Conservation (phyloP, 2,888 invertebrate genomes). For the Andrena fulva region DNA sequence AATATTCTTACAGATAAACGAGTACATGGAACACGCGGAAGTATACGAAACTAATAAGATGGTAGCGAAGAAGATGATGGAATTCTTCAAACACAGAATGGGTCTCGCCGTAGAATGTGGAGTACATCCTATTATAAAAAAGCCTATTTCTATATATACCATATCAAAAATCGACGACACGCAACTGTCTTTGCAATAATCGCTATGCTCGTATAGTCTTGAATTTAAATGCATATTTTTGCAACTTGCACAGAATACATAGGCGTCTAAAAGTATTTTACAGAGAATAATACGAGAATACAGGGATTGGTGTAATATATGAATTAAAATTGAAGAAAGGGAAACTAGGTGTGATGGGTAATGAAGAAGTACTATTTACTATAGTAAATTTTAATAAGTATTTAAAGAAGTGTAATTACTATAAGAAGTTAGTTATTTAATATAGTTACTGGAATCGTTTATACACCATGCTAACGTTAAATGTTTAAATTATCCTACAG, state of each 20-base stretch:
- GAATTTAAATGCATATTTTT: conserved; percentile 12
- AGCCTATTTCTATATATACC: conserved; percentile 83
- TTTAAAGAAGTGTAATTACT: background rate
- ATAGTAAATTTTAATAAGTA: too few species aligned
- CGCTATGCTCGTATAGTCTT: background rate
- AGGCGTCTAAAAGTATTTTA: background rate
- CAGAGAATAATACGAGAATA: too few species aligned
- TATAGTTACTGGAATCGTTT: background rate
- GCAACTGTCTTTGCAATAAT: background rate
- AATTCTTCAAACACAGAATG: conserved; percentile 88
- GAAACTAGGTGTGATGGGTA: too few species aligned
- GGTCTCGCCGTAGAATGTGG: conserved; percentile 87
- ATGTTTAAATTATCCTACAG: background rate
- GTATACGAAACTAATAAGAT: conserved; percentile 90
- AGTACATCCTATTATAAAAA: conserved; percentile 85
- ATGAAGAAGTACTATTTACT: too few species aligned
- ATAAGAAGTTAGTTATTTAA: background rate
- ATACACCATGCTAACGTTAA: background rate
- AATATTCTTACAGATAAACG: conserved; percentile 84
- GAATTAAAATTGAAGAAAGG: too few species aligned
- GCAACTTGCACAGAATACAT: background rate
- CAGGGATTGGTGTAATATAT: too few species aligned
- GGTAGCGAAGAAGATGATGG: conserved; percentile 89
- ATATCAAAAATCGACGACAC: conserved; percentile 55
- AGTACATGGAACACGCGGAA: conserved; percentile 90